Evolutionary conservation across 2,888 invertebrate species (phyloP), one percentile per base, ranked within the genome.

Genomic region (Zelleria hepariella): DNA sequence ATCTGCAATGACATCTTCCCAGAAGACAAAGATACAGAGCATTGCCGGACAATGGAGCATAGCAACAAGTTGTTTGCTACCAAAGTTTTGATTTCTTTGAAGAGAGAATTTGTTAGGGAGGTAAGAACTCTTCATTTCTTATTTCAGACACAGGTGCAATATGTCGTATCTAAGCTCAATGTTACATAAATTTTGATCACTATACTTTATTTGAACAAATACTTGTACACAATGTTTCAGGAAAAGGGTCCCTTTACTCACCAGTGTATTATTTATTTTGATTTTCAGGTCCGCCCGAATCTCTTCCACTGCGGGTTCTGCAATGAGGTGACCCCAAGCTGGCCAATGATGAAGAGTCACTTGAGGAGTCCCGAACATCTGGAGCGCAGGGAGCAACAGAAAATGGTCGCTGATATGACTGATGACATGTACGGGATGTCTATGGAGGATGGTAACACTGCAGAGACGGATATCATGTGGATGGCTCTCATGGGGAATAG

Each of bases 291-390:
- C 49, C 68, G 65, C 18, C 72, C 72, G 21, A 71, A 74, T 54
- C 62, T 78, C 0, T 84, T 71, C 61, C 83, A 84, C 60, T 85
- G 84, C 61, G 82, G 76, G 1, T 64, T 65, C 32, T 85, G 84
- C 66, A 82, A 82, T 56, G 56, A 65, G 49, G 63, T 68, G 0
- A 64, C 73, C 25, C 75, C 82, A 1, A 77, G 63, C 61, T 74
- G 74, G 68, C 70, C 73, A 21, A 57, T 61, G 1, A 59, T 80
- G 49, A 52, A 65, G 0, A 66, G 61, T 23, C 75, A 75, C 59
- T 49, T 75, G 0, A 58, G 54, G 2, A 66, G 62, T 32, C 57
- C 42, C 20, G 59, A 61, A 3, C 74, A 75, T 60, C 15, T 20
- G 0, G 18, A 58, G 6, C 32, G 25, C 8, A 64, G 64, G 58